Conservation (phyloP, 2,888 invertebrate genomes). For the Amphipyra berbera region DNA sequence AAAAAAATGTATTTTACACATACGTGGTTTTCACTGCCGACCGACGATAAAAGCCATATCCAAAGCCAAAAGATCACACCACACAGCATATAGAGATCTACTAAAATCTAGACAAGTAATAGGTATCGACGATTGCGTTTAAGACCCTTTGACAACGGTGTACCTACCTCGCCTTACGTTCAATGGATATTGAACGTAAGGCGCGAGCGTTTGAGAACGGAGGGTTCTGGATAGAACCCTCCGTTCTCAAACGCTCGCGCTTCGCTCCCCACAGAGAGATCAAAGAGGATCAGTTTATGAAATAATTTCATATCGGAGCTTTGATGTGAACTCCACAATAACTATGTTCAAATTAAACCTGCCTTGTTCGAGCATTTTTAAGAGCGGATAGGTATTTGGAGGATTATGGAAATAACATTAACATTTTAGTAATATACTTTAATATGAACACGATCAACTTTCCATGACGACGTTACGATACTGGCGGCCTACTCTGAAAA, state of each 20-base stretch:
- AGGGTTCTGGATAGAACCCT: conserved; percentile 44
- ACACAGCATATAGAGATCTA: too few species aligned
- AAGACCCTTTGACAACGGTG: too few species aligned
- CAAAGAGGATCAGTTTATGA: conserved; percentile 76
- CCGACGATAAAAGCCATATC: too few species aligned
- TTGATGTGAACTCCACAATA: conserved; percentile 76
- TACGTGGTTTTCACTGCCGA: too few species aligned
- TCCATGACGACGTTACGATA: too few species aligned
- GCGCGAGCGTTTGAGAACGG: neutral
- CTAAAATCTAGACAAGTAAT: too few species aligned
- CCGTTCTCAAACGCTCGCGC: neutral
- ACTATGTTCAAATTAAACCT: conserved; percentile 72
- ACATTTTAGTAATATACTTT: neutral
- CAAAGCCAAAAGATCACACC: too few species aligned
- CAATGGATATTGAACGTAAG: too few species aligned
- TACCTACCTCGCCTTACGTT: neutral
- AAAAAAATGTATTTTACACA: too few species aligned
- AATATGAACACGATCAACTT: too few species aligned
- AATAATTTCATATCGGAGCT: conserved; percentile 70
- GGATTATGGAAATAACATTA: conserved; percentile 1
- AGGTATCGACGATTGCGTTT: too few species aligned
- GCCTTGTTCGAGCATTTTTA: conserved; percentile 21
- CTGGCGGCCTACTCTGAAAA: too few species aligned
- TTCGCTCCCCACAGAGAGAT: conserved; percentile 58
- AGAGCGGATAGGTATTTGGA: neutral